Evolutionary conservation across 2,113 vertebrate species (phyloP).

Genomic region (Mesembrinibis cayennensis): DNA sequence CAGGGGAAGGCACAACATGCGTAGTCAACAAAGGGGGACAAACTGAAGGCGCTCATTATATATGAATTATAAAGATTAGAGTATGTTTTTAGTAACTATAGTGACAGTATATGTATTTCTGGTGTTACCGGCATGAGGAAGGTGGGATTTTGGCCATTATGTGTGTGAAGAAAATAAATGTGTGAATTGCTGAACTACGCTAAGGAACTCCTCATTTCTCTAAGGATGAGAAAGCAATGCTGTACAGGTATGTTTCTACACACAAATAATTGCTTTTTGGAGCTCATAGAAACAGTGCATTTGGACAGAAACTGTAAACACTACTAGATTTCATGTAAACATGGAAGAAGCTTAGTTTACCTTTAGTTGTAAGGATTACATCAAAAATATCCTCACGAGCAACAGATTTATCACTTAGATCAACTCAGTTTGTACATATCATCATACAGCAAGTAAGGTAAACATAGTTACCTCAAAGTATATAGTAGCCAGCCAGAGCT

Average conservation of each 20-base stretch:
- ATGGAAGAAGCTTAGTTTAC: background rate
- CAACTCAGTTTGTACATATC: constrained; percentile 32
- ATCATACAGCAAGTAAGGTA: constrained; percentile 47
- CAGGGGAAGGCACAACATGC: background rate
- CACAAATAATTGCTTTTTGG: background rate
- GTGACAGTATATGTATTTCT: background rate
- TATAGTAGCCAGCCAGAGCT: constrained; percentile 27
- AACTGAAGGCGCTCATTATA: background rate
- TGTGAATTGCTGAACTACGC: background rate
- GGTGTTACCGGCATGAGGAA: background rate
- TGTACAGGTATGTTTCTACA: background rate
- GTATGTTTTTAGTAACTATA: background rate
- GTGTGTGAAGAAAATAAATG: background rate
- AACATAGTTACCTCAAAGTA: constrained; percentile 54
- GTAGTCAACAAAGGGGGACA: too few species aligned
- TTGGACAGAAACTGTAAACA: background rate
- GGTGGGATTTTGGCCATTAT: background rate
- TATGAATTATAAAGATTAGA: background rate
- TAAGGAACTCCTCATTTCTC: background rate
- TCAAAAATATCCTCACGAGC: constrained; percentile 54
- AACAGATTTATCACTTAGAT: constrained; percentile 39
- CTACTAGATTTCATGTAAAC: background rate
- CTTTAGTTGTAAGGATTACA: background rate
- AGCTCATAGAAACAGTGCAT: background rate
- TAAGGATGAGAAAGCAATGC: background rate